phyloP scores from a whole-genome alignment of 2,797 vertebrate genomes.

The Dendrocincla tyrannina region DNA sequence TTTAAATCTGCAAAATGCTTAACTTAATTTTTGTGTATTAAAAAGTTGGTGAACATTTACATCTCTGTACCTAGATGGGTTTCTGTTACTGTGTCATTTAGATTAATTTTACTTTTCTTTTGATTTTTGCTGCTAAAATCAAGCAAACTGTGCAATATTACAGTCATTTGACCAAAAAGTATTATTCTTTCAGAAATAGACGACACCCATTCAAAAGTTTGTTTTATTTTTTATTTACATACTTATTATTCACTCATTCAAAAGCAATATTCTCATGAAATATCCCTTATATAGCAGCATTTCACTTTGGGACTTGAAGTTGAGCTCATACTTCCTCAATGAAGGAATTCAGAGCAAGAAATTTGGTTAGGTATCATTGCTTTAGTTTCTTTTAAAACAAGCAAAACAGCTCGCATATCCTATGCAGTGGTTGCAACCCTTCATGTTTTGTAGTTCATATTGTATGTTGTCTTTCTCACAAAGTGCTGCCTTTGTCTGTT shows the following conservation, averaged over 20 bases:
- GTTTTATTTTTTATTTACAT: not conserved
- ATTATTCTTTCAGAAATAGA: not conserved
- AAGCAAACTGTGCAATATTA: not conserved
- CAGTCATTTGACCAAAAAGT: not conserved
- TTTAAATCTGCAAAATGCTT: not conserved
- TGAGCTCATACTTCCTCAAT: not conserved
- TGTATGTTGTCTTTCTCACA: fast-evolving
- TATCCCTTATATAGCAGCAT: not conserved
- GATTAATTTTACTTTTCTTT: not conserved
- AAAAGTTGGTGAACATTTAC: not conserved
- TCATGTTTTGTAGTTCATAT: not conserved
- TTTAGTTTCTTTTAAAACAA: not conserved
- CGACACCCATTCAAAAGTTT: not conserved
- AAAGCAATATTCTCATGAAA: not conserved
- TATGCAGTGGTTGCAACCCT: not conserved
- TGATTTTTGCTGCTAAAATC: not conserved
- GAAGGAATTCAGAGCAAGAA: not conserved
- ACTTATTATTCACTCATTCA: not conserved
- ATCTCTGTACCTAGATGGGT: not conserved
- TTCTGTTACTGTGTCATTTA: not conserved
- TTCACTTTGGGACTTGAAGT: not conserved
- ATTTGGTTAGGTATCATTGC: not conserved
- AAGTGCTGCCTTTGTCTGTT: not conserved
- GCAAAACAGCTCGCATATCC: not conserved
- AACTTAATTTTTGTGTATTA: not conserved